Conservation (phyloP, 2,888 invertebrate species). For the Drosophila melanosoma region DNA sequence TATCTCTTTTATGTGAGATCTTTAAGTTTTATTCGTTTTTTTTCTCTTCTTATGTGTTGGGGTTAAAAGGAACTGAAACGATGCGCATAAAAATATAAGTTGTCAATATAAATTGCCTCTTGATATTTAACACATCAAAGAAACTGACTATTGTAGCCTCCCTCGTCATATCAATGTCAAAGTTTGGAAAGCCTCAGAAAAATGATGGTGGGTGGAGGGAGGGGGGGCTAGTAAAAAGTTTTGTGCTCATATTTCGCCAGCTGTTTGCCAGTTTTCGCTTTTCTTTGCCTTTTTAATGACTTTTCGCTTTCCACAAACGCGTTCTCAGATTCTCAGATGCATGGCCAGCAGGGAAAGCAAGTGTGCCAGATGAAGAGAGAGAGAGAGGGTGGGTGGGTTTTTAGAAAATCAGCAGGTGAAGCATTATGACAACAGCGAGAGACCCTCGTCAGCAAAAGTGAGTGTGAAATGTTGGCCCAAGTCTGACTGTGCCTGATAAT, state of each 20-base stretch:
- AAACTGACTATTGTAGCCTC: constrained; percentile 16
- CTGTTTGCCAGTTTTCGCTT: constrained; percentile 74
- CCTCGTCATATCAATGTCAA: constrained; percentile 62
- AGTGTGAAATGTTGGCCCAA: constrained; percentile 68
- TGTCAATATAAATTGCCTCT: constrained; percentile 25
- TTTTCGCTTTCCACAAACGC: constrained; percentile 74
- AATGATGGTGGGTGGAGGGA: background rate
- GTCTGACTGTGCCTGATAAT: constrained; percentile 57
- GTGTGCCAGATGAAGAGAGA: background rate
- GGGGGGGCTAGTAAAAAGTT: constrained; percentile 18
- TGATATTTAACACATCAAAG: constrained; percentile 28
- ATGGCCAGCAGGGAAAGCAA: constrained; percentile 47
- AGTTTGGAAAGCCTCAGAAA: constrained; percentile 26
- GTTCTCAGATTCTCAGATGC: constrained; percentile 70
- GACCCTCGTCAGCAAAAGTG: constrained; percentile 69
- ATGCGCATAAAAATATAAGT: constrained; percentile 29
- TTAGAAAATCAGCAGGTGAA: constrained; percentile 43
- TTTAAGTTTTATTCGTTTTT: background rate
- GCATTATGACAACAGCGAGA: constrained; percentile 55
- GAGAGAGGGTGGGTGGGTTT: constrained; percentile 10
- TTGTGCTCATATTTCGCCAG: constrained; percentile 66
- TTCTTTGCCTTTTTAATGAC: constrained; percentile 68
- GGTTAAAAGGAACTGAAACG: constrained; percentile 11
- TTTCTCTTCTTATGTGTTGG: background rate
- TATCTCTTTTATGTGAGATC: background rate